Percentiles rank a stretch among this genome's conserved stretches.
These are phyloP conservation scores for Balaenoptera acutorostrata DNA, from an alignment of 2,113 vertebrate genomes.

Conservation along the genomic window DNA sequence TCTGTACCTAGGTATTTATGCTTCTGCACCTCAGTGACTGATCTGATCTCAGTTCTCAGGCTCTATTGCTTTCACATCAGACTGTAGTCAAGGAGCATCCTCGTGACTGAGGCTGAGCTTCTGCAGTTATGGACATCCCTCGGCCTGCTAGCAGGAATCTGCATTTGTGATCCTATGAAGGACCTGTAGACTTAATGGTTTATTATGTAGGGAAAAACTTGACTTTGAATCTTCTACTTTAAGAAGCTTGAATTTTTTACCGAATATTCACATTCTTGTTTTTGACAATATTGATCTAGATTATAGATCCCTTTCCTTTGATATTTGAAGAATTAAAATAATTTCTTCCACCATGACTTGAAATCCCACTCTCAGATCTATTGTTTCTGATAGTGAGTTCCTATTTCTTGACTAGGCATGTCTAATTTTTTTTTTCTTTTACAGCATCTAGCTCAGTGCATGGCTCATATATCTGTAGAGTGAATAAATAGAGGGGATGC, in stretches of 20 bases:
- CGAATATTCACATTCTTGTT: neutral
- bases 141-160: neutral
- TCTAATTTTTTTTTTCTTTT: neutral
- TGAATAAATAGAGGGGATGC: neutral
- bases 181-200: neutral
- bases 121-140: neutral
- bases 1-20: neutral
- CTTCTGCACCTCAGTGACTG: neutral
- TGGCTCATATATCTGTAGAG: neutral
- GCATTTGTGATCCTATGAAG: neutral
- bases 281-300: neutral
- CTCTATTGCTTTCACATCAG: neutral
- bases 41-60: neutral
- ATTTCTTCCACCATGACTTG: neutral
- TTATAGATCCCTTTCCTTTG: neutral
- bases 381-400: neutral
- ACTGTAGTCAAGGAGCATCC: neutral
- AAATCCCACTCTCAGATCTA: neutral
- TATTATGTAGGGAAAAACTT: neutral
- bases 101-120: neutral
- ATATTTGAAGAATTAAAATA: neutral
- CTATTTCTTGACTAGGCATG: neutral
- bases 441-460: neutral
- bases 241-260: constrained; percentile 19
- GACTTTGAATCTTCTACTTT: neutral